Percentiles rank a stretch among this genome's conserved stretches.
phyloP scores from a whole-genome alignment of 64 coral and sea anemone species.

The Porites australiensis region DNA sequence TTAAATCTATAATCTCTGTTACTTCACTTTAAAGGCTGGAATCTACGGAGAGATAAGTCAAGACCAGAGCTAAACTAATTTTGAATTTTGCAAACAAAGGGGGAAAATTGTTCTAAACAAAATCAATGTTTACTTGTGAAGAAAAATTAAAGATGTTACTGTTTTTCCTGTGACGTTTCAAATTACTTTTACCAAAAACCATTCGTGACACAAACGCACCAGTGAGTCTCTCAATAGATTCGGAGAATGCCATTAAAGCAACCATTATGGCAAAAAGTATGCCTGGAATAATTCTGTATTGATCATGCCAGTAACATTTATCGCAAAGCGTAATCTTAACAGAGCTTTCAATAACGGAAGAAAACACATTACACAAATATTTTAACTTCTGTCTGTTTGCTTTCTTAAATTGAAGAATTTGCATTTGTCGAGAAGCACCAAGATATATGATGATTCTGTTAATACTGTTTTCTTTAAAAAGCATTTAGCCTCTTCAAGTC shows the following conservation, averaged over 20 bases:
- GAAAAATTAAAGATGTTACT: not conserved
- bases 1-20: not conserved
- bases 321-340: not conserved
- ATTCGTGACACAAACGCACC: no score
- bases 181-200: no score
- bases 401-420: not conserved
- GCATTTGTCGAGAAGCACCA: not conserved
- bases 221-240: no score
- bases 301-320: not conserved
- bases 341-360: constrained; percentile 8
- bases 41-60: not conserved
- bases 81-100: not conserved
- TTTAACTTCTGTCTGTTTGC: not conserved
- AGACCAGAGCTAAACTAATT: not conserved
- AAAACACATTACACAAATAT: not conserved
- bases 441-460: no score
- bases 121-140: not conserved
- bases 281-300: no score
- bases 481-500: no score
- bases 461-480: no score
- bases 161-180: no score
- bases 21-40: not conserved
- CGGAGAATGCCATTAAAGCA: no score
- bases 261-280: no score
- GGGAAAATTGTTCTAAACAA: not conserved